Evolutionary conservation across 2,797 vertebrate genomes (phyloP).

Genomic region (Serranus cabrilla): DNA sequence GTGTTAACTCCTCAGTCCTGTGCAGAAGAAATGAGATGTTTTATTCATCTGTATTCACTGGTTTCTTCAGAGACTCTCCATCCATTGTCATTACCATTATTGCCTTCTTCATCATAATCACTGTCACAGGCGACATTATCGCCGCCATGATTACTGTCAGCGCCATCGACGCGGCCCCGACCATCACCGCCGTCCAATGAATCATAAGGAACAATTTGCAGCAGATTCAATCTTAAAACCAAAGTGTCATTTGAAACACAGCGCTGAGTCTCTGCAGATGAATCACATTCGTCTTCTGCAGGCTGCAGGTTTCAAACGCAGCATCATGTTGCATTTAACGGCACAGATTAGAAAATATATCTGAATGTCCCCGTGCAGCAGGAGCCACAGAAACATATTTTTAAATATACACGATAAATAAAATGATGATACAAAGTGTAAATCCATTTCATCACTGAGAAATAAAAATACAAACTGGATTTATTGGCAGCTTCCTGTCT

Average conservation of each 20-base stretch:
- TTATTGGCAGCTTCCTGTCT: conserved; percentile 15
- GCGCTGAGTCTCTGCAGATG: neutral
- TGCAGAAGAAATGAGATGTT: conserved; percentile 22
- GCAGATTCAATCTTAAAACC: conserved; percentile 34
- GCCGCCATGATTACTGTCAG: conserved; percentile 36
- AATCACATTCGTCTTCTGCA: conserved; percentile 4
- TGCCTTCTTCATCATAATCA: conserved; percentile 56
- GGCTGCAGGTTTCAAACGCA: too few species aligned
- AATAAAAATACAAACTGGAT: conserved; percentile 30
- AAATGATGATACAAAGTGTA: neutral
- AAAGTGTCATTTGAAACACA: conserved; percentile 19
- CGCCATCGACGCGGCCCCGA: conserved; percentile 2
- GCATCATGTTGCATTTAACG: neutral
- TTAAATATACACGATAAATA: neutral
- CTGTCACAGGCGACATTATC: conserved; percentile 45
- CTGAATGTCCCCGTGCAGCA: neutral
- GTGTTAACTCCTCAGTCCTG: neutral
- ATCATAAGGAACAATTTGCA: conserved; percentile 28
- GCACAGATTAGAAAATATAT: neutral
- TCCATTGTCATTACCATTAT: conserved; percentile 39
- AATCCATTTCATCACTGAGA: conserved; percentile 6
- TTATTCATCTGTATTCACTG: neutral
- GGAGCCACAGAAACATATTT: neutral
- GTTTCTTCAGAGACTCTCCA: conserved; percentile 18
- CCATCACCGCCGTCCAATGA: conserved; percentile 36